phyloP scores from a whole-genome alignment of 2,888 invertebrate species.

The Clitarchus hookeri region DNA sequence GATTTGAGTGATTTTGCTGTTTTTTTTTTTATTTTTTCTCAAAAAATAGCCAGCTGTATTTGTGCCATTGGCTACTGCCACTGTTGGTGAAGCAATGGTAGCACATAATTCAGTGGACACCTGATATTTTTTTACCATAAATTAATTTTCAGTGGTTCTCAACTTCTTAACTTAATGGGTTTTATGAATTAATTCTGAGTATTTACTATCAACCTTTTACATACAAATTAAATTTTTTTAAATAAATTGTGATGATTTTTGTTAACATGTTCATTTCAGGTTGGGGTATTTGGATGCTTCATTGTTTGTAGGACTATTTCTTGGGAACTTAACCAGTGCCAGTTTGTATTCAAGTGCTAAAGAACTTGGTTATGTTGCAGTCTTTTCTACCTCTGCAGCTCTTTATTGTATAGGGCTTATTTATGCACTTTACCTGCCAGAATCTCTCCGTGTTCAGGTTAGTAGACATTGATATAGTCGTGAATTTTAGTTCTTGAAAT shows the following conservation, averaged over 20 bases:
- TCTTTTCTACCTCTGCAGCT: background rate
- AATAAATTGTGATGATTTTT: too few relatives aligned
- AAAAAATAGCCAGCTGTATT: too few relatives aligned
- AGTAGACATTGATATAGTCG: background rate
- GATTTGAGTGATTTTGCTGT: too few relatives aligned
- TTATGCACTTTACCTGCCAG: background rate
- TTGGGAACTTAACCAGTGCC: background rate
- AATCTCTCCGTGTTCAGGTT: background rate
- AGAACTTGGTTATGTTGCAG: background rate
- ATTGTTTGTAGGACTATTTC: background rate
- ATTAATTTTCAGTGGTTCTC: too few relatives aligned
- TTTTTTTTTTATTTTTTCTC: too few relatives aligned
- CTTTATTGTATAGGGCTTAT: background rate
- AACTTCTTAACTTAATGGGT: too few relatives aligned
- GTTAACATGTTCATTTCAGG: background rate
- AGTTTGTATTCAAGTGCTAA: background rate
- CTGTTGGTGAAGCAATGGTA: too few relatives aligned
- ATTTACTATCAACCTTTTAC: background rate
- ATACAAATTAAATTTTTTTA: background rate
- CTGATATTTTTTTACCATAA: too few relatives aligned
- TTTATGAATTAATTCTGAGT: background rate
- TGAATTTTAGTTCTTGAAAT: background rate
- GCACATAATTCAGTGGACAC: too few relatives aligned
- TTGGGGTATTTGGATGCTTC: background rate
- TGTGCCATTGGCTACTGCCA: too few relatives aligned